A percentile compares a stretch with the other conserved stretches of the same genome.
Evolutionary conservation across 2,113 vertebrate genomes (phyloP).

Genomic region (Cynopterus brachyotis): DNA sequence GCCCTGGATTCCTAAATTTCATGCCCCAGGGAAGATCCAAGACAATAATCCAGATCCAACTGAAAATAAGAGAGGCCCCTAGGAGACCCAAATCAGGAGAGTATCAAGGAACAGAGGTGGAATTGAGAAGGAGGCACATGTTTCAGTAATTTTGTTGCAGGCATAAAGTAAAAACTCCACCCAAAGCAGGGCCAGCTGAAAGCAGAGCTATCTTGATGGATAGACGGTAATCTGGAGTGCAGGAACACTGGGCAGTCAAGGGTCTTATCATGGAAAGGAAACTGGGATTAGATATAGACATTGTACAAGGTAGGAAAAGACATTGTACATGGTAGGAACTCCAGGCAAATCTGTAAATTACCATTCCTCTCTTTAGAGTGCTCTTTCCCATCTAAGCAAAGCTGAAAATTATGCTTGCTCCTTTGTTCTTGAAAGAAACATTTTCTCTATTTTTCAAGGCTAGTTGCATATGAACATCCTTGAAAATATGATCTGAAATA

Average conservation of each 20-base stretch:
- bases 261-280: not conserved
- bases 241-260: not conserved
- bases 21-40: not conserved
- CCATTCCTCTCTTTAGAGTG: not conserved
- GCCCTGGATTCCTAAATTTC: not conserved
- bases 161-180: not conserved
- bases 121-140: not conserved
- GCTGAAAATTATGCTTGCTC: too few relatives aligned
- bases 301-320: not conserved
- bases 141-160: not conserved
- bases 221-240: not conserved
- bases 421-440: not conserved
- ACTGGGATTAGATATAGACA: not conserved
- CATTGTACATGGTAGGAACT: not conserved
- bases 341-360: not conserved
- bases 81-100: not conserved
- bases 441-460: not conserved
- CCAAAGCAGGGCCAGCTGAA: not conserved
- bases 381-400: not conserved
- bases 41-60: not conserved
- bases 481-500: not conserved
- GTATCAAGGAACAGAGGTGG: not conserved
- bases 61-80: not conserved
- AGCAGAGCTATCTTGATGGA: not conserved
- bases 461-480: not conserved